phyloP scores from a whole-genome alignment of 1,140 invertebrate genomes.

The Armadillidium nasatum region DNA sequence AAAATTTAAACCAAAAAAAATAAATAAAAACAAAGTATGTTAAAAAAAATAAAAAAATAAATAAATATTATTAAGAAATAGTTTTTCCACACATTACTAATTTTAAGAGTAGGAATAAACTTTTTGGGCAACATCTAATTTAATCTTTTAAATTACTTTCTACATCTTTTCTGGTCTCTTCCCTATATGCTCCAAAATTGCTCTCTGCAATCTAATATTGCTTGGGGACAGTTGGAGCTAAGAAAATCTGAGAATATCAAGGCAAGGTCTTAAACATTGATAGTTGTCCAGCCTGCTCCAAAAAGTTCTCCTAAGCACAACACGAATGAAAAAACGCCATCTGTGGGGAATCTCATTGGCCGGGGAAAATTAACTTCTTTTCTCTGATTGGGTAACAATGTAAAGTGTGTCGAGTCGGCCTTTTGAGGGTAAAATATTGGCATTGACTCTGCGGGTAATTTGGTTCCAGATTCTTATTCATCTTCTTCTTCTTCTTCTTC shows the following conservation, averaged over 20 bases:
- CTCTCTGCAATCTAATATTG: background rate
- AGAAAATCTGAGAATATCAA: background rate
- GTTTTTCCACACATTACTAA: no score
- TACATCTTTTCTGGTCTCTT: background rate
- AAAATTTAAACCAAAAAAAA: background rate
- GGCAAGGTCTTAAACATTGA: background rate
- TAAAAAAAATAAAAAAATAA: background rate
- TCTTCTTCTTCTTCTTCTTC: background rate
- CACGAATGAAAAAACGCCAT: slow-evolving; percentile 1
- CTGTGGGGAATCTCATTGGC: background rate
- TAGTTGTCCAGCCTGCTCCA: slow-evolving; percentile 8
- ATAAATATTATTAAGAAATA: background rate
- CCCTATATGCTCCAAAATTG: background rate
- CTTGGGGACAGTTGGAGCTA: slow-evolving; percentile 6
- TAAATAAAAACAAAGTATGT: background rate
- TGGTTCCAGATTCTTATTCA: background rate
- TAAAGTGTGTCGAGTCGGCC: slow-evolving; percentile 5
- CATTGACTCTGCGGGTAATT: slow-evolving; percentile 11
- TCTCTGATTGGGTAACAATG: background rate
- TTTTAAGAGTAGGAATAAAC: background rate
- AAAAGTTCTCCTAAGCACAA: slow-evolving; percentile 3
- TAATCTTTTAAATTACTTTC: background rate
- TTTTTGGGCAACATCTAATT: background rate
- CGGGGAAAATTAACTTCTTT: background rate
- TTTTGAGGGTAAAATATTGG: slow-evolving; percentile 5